Percentiles rank a stretch among this genome's conserved stretches.
Conservation (phyloP, 2,797 vertebrate genomes). For the Danio aesculapii region DNA sequence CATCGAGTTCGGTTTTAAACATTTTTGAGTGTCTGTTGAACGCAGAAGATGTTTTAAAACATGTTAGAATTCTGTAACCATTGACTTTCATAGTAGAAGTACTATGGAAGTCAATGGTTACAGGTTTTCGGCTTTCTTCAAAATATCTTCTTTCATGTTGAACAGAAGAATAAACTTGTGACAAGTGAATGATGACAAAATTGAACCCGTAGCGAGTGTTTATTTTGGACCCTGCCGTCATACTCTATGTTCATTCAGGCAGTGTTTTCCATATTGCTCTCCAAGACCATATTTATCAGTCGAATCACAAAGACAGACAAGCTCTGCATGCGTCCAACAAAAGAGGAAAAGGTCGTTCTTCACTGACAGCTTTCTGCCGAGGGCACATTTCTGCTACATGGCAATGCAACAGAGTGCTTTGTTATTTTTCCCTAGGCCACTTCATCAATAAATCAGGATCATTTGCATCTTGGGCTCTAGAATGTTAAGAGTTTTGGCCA, state of each 20-base stretch:
- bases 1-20: too few species aligned
- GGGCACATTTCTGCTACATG: conserved; percentile 12
- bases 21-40: too few species aligned
- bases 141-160: too few species aligned
- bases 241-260: conserved; percentile 29
- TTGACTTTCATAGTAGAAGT: too few species aligned
- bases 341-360: conserved; percentile 16
- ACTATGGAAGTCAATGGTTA: too few species aligned
- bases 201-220: not conserved
- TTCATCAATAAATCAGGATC: conserved; percentile 24
- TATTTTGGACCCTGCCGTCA: conserved; percentile 13
- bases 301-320: conserved; percentile 3
- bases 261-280: conserved; percentile 29
- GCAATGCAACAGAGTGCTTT: conserved; percentile 24
- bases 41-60: too few species aligned
- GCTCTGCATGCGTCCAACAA: conserved; percentile 23
- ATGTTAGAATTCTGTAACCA: too few species aligned
- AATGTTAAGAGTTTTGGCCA: conserved; percentile 52
- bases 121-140: too few species aligned
- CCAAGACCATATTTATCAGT: conserved; percentile 10
- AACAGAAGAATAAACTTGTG: too few species aligned
- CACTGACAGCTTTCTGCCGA: conserved; percentile 22
- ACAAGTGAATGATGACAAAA: too few species aligned
- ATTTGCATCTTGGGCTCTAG: conserved; percentile 41
- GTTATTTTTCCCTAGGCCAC: not conserved